phyloP scores from a whole-genome alignment of 2,888 invertebrate genomes.

The Muschampia plurimacula region DNA sequence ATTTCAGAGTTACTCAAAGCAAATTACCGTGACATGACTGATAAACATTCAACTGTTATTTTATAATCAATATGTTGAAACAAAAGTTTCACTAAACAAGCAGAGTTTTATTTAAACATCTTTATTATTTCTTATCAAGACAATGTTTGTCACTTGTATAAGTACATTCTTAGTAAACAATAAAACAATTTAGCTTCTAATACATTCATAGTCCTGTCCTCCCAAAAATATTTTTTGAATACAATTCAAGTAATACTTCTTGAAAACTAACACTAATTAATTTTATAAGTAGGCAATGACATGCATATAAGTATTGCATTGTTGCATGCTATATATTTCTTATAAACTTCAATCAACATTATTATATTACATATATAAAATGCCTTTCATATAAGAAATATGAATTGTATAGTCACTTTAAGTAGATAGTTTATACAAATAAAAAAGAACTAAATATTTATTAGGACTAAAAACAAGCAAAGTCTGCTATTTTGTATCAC shows the following conservation, averaged over 20 bases:
- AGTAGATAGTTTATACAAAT: background rate
- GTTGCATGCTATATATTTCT: no score
- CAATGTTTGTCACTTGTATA: background rate
- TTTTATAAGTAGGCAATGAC: no score
- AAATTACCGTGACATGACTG: no score
- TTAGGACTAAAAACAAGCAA: background rate
- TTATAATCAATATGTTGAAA: no score
- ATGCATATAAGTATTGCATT: no score
- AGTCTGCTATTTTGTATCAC: background rate
- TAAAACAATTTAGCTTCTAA: background rate
- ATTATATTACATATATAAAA: background rate
- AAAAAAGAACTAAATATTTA: background rate
- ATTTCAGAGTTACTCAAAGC: no score
- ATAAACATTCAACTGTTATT: no score
- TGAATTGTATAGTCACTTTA: slow-evolving; percentile 1
- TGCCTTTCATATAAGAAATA: background rate
- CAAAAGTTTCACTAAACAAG: no score
- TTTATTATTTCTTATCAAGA: background rate
- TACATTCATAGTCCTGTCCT: no score
- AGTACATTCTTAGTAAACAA: background rate
- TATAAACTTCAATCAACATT: no score
- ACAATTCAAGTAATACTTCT: background rate
- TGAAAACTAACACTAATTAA: background rate
- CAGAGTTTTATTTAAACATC: background rate
- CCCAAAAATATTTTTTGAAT: background rate